phyloP scores from a whole-genome alignment of 1,140 invertebrate species.

The Araneus ventricosus region DNA sequence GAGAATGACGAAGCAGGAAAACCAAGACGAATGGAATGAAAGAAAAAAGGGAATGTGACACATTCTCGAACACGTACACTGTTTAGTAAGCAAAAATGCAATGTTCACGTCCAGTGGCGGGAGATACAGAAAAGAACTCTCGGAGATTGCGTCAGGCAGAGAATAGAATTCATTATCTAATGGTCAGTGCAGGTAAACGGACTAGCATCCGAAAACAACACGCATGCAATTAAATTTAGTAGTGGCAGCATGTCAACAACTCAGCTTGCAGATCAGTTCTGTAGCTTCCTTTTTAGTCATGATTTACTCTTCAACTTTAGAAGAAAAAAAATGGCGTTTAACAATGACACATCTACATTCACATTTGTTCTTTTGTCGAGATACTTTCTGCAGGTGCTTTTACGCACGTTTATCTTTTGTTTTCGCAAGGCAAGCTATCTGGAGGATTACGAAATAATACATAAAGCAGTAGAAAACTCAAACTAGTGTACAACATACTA shows the following conservation, averaged over 20 bases:
- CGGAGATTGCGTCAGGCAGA: not conserved
- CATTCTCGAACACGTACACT: constrained; percentile 16
- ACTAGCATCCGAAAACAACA: not conserved
- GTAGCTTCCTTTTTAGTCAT: not conserved
- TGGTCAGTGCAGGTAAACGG: not conserved
- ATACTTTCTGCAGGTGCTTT: constrained; percentile 3
- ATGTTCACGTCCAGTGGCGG: not conserved
- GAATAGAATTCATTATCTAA: not conserved
- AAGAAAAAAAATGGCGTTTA: not conserved
- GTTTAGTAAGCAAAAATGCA: not conserved
- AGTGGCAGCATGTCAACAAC: not conserved
- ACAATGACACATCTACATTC: constrained; percentile 5
- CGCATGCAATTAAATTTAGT: not conserved
- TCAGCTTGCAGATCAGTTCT: not conserved
- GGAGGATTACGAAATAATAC: too few relatives aligned
- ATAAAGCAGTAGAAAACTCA: too few relatives aligned
- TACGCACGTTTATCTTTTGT: not conserved
- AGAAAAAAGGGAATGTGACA: not conserved
- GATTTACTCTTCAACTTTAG: not conserved
- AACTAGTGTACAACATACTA: too few relatives aligned
- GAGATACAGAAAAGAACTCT: not conserved
- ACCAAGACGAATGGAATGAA: not conserved
- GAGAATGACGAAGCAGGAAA: constrained; percentile 8
- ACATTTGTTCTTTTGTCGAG: constrained; percentile 16
- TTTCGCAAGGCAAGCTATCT: not conserved